phyloP scores from a whole-genome alignment of 1,140 invertebrate genomes.

The Ectropis grisescens region DNA sequence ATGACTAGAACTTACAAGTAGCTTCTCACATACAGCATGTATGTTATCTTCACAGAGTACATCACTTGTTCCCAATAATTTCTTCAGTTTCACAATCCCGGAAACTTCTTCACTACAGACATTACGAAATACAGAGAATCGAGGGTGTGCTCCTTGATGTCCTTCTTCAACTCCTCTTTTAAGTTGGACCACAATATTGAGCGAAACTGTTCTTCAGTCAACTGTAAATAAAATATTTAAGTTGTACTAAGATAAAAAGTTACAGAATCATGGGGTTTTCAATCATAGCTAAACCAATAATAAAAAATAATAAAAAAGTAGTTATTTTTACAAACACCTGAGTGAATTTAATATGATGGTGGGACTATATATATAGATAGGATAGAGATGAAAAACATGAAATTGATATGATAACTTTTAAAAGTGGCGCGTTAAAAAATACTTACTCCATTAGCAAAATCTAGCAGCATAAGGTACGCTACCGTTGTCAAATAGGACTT shows the following conservation, averaged over 20 bases:
- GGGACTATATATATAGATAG: not conserved
- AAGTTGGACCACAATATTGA: slow-evolving; percentile 72
- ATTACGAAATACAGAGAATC: slow-evolving; percentile 70
- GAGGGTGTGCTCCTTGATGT: slow-evolving; percentile 64
- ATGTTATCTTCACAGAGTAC: slow-evolving; percentile 72
- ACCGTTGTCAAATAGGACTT: slow-evolving; percentile 75
- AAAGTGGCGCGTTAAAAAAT: no score
- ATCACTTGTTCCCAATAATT: slow-evolving; percentile 66
- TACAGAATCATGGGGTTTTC: no score
- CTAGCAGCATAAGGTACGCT: slow-evolving; percentile 71
- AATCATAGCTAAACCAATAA: no score
- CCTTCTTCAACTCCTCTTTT: slow-evolving; percentile 72
- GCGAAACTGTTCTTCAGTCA: slow-evolving; percentile 67
- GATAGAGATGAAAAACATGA: not conserved
- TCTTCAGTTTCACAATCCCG: slow-evolving; percentile 68
- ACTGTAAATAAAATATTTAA: slow-evolving; percentile 27
- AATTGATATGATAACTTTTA: not conserved
- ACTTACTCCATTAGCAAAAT: slow-evolving; percentile 70
- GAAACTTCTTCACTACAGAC: slow-evolving; percentile 55
- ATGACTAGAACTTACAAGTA: slow-evolving; percentile 74
- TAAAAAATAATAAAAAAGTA: slow-evolving; percentile 13
- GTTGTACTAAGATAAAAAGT: no score
- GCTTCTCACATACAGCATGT: slow-evolving; percentile 65
- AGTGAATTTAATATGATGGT: not conserved
- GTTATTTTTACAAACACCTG: slow-evolving; percentile 3